A percentile compares a stretch with the other conserved stretches of the same genome.
Conservation (phyloP, 2,888 invertebrate genomes). For the Arenicola marina region DNA sequence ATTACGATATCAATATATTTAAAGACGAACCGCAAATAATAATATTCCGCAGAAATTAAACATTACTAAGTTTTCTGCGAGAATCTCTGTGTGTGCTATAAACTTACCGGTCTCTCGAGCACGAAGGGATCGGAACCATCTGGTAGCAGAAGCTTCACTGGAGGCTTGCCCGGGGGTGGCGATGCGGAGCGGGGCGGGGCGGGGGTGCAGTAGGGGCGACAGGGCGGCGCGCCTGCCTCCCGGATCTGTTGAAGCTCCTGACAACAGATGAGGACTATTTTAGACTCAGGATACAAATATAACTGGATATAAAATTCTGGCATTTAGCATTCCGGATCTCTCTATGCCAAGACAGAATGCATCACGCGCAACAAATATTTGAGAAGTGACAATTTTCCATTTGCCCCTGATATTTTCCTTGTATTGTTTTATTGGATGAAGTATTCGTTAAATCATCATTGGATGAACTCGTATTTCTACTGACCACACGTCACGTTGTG, state of each 20-base stretch:
- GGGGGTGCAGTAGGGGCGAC: constrained; percentile 42
- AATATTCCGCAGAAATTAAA: too few species aligned
- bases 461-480: too few species aligned
- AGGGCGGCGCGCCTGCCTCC: constrained; percentile 35
- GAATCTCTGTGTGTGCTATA: not conserved
- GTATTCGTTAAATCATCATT: too few species aligned
- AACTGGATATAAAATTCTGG: not conserved
- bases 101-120: constrained; percentile 14
- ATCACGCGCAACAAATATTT: too few species aligned
- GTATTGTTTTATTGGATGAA: too few species aligned
- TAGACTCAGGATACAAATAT: not conserved
- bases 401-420: too few species aligned
- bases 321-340: not conserved
- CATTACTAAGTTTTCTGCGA: constrained; percentile 28
- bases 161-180: constrained; percentile 30
- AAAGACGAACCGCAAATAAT: too few species aligned
- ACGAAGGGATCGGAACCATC: constrained; percentile 49
- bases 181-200: constrained; percentile 25
- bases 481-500: too few species aligned
- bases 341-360: too few species aligned
- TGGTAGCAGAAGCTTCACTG: constrained; percentile 39
- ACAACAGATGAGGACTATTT: too few species aligned
- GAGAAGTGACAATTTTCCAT: too few species aligned
- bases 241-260: constrained; percentile 42
- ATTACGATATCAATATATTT: not conserved